Percentiles rank a stretch among this genome's conserved stretches.
These are phyloP conservation scores for Vombatus ursinus DNA, from an alignment of 2,113 vertebrate species.

Conservation along the genomic window DNA sequence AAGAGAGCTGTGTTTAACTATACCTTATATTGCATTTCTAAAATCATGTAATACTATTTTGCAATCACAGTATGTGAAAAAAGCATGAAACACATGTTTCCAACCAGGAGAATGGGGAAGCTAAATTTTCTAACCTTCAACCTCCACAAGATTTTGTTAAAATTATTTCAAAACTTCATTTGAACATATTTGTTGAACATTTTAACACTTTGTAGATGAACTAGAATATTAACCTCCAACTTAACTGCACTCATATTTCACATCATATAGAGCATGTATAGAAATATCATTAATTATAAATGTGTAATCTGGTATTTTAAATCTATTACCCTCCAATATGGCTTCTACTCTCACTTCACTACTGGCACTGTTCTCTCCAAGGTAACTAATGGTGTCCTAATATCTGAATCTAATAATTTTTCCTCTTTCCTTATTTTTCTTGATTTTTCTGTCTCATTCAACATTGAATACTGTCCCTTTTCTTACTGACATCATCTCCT, in stretches of 20 bases:
- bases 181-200: constrained; percentile 5
- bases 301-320: background rate
- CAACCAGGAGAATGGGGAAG: background rate
- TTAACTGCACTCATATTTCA: constrained; percentile 8
- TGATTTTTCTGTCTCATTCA: background rate
- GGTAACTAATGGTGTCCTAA: background rate
- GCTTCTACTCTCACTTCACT: background rate
- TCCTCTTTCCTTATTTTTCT: background rate
- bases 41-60: background rate
- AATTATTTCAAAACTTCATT: constrained; percentile 42
- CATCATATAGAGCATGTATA: background rate
- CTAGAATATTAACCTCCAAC: background rate
- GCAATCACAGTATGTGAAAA: constrained; percentile 3
- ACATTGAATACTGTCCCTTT: background rate
- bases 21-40: background rate
- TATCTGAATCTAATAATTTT: background rate
- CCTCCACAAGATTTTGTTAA: constrained; percentile 18
- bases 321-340: background rate
- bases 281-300: background rate
- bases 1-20: background rate
- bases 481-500: background rate
- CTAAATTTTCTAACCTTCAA: constrained; percentile 34
- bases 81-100: background rate
- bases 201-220: background rate
- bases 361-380: background rate